Base-by-base conservation (phyloP, 1,140 invertebrate genomes). In the Chionoecetes opilio region DNA sequence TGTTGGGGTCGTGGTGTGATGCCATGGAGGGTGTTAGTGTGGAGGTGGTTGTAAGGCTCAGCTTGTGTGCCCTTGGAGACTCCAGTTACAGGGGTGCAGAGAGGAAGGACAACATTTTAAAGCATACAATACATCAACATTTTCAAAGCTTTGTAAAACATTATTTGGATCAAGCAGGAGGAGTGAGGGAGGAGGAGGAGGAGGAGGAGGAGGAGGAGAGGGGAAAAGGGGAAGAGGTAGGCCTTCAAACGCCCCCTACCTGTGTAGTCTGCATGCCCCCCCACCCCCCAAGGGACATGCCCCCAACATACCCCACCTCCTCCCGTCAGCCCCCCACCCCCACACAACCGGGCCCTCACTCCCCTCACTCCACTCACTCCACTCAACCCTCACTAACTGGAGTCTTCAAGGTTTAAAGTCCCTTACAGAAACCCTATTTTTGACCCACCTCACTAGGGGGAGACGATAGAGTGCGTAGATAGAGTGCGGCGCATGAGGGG, bases 401-500 rank as follows among this genome's bases (percentile, higher is more conserved):
- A 91, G 89, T 91, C 89, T 91, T 63, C 41, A 26, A 91, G 53
- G 53, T 29, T 91, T 90, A 53, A 14, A 91, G 53, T 38, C 63
- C 63, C 41, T 53, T 75, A 53, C 89, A 91, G 89, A 87, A 86
- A 88, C 88, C 88, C 88, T 91, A 87, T 84, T 91, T 82, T 91
- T 94, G 90, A 95, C 82, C 90, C 37, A 92, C 90, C 94, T 95
- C 89, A 92, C 89, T 92, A 92, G 89, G 94, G 94, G 94, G 94
- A 95, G 94, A 95, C 92, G 94, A 95, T 95, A 95, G 94, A 92
- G 91, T 85, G 94, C 97, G 92, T 95, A 85, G 90, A 94, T 75
- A 75, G 63, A 75, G 63, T 75, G 63, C 63, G 63, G 63, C 63
- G 63, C 63, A 75, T 75, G 63, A 26, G 63, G 63, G 63, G 63